Percentiles rank a stretch among this genome's conserved stretches.
These are phyloP conservation scores for Phyllotreta striolata DNA, from an alignment of 2,888 invertebrate species.

Conservation along the genomic window DNA sequence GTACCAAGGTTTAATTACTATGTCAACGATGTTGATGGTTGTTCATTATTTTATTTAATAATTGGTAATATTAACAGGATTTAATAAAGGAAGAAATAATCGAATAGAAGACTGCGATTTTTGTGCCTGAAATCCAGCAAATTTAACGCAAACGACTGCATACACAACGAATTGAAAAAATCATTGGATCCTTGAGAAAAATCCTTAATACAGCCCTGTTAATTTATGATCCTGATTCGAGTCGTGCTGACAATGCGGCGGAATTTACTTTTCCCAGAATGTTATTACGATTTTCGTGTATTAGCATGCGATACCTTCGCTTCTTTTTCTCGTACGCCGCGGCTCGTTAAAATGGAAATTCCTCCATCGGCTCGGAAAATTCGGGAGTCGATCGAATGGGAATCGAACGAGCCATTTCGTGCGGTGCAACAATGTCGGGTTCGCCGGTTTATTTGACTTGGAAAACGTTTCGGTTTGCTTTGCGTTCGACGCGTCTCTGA, in stretches of 20 bases:
- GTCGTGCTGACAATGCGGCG: constrained; percentile 15
- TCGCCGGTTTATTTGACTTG: not conserved
- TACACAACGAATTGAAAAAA: no score
- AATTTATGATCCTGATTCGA: constrained; percentile 4
- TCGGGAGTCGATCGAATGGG: not conserved
- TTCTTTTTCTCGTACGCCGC: not conserved
- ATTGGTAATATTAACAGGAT: no score
- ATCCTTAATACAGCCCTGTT: constrained; percentile 1
- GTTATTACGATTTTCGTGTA: constrained; percentile 26
- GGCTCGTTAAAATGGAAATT: constrained; percentile 10
- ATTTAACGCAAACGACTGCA: no score
- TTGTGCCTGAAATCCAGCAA: no score
- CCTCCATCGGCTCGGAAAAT: constrained; percentile 1
- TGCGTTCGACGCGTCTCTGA: no score
- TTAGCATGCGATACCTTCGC: constrained; percentile 5
- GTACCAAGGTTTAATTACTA: no score
- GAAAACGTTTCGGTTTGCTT: no score
- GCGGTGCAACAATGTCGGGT: not conserved
- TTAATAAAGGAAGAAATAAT: no score
- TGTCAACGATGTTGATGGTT: no score
- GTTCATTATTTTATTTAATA: no score
- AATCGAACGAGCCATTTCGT: constrained; percentile 1
- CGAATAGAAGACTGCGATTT: no score
- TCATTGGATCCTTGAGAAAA: no score
- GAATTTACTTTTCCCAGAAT: constrained; percentile 31